Percentiles rank a stretch among this genome's conserved stretches.
Conservation (phyloP, 2,888 invertebrate species). For the Encarsia formosa region DNA sequence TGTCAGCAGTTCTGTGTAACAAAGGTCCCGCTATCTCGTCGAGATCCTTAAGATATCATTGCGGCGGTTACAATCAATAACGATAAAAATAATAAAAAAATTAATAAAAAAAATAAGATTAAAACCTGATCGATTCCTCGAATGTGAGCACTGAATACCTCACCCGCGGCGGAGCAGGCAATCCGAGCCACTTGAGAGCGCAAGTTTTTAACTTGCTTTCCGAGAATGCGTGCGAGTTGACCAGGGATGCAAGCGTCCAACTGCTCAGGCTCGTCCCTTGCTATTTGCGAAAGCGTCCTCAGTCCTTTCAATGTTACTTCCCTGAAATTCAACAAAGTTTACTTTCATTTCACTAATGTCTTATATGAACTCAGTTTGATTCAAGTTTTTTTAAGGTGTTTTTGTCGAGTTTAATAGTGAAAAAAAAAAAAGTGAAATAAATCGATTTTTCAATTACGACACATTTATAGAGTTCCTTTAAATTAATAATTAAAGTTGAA, state of each 20-base stretch:
- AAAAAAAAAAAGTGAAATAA: no score
- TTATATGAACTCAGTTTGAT: neutral
- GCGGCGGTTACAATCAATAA: no score
- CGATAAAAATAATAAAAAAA: neutral
- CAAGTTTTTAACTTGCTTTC: constrained; percentile 79
- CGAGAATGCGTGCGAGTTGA: constrained; percentile 65
- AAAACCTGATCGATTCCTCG: constrained; percentile 45
- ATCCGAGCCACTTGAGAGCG: constrained; percentile 89
- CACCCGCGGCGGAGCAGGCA: constrained; percentile 78
- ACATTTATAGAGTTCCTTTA: no score
- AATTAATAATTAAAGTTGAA: no score
- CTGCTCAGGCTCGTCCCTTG: constrained; percentile 62
- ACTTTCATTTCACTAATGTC: neutral
- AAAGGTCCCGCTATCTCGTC: constrained; percentile 80
- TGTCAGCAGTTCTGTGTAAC: constrained; percentile 86
- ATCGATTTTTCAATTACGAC: no score
- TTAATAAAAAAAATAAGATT: neutral
- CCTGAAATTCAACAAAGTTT: constrained; percentile 49
- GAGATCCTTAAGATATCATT: constrained; percentile 74
- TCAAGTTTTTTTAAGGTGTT: no score
- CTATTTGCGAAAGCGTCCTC: constrained; percentile 64
- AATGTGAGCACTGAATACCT: constrained; percentile 66
- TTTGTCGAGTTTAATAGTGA: no score
- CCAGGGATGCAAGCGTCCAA: constrained; percentile 63
- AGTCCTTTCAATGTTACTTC: constrained; percentile 73